Evolutionary conservation across 2,797 vertebrate species (phyloP), one percentile per base, ranked within the genome.

Genomic region (Rousettus madagascariensis): DNA sequence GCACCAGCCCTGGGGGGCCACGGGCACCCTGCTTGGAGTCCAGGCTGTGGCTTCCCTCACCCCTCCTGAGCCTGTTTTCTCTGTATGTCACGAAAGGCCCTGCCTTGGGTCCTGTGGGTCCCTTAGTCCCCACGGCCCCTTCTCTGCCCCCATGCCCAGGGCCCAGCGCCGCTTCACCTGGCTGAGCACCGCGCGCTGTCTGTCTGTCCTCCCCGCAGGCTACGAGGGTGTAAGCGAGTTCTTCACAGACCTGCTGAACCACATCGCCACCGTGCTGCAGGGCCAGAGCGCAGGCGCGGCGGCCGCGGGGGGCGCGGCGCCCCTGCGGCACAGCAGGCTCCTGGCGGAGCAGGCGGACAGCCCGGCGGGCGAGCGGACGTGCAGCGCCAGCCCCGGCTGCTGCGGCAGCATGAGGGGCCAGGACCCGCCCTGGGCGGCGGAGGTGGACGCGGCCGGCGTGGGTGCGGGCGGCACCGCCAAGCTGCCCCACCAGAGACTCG

Each of bases 161-260:
- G 30, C n/a, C 53, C 1, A 4, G 16, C 5, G 10, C 22, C 28
- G 0, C 19, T 3, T 16, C 15, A 3, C 24, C 49, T 22, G 30
- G 68, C 91, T 96, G 0, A 97, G 80, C 0, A 0, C 13, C 33
- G 22, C 3, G 1, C 59, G 5, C 82, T 12, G 5, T 90, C 69
- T 75, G 4, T 95, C 77, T 95, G 71, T 74, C 69, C 30, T 6
- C 28, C 78, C 93, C 68, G 66, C 97, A 99, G 99, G 99, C 96
- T 99, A 99, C 0, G 99, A 99, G 97, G 99, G 99, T 0, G 99
- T 99, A 90, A 99, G 99, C 0, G 99, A 99, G 97, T 99, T 99
- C 97, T 99, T 99, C 98, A 99, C 98, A 0, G 99, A 99, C 98
- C 99, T 99, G 94, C 98, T 99, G 98, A 99, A 99, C 98, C 99